Evolutionary conservation across 2,888 invertebrate genomes (phyloP).

Genomic region (Brenthis ino): DNA sequence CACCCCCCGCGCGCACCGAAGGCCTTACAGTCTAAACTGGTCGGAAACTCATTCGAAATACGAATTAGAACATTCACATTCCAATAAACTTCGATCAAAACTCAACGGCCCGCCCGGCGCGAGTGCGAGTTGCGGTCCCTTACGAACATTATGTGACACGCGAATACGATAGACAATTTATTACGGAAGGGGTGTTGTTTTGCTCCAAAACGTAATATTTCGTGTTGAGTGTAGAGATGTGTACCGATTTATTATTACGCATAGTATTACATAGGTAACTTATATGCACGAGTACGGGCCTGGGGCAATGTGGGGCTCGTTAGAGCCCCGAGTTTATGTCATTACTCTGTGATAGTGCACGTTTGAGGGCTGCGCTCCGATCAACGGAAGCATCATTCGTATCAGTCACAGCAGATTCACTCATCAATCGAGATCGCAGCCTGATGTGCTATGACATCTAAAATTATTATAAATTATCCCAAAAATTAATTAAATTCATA

Average conservation of each 20-base stretch:
- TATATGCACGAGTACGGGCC: slow-evolving; percentile 79
- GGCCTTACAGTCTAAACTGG: slow-evolving; percentile 86
- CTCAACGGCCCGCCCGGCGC: slow-evolving; percentile 27
- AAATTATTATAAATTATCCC: slow-evolving; percentile 79
- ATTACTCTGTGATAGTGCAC: slow-evolving; percentile 82
- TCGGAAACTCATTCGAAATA: slow-evolving; percentile 3
- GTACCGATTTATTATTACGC: slow-evolving; percentile 68
- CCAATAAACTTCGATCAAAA: slow-evolving; percentile 28
- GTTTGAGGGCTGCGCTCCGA: slow-evolving; percentile 62
- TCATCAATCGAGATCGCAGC: slow-evolving; percentile 54
- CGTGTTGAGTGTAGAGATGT: slow-evolving; percentile 71
- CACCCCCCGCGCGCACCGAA: slow-evolving; percentile 86
- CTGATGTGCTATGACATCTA: slow-evolving; percentile 78
- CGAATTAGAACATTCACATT: slow-evolving; percentile 34
- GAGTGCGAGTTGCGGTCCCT: slow-evolving; percentile 46
- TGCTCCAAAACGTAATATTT: slow-evolving; percentile 47
- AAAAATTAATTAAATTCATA: slow-evolving; percentile 81
- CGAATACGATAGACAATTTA: slow-evolving; percentile 37
- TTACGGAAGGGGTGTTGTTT: slow-evolving; percentile 44
- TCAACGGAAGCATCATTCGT: slow-evolving; percentile 45
- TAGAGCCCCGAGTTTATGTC: slow-evolving; percentile 76
- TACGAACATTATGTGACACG: slow-evolving; percentile 58
- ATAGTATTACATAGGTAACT: slow-evolving; percentile 77
- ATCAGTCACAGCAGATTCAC: slow-evolving; percentile 42
- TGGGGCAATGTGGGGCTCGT: slow-evolving; percentile 77